Evolutionary conservation across 2,113 vertebrate species (phyloP).

Genomic region (Dipodomys spectabilis): DNA sequence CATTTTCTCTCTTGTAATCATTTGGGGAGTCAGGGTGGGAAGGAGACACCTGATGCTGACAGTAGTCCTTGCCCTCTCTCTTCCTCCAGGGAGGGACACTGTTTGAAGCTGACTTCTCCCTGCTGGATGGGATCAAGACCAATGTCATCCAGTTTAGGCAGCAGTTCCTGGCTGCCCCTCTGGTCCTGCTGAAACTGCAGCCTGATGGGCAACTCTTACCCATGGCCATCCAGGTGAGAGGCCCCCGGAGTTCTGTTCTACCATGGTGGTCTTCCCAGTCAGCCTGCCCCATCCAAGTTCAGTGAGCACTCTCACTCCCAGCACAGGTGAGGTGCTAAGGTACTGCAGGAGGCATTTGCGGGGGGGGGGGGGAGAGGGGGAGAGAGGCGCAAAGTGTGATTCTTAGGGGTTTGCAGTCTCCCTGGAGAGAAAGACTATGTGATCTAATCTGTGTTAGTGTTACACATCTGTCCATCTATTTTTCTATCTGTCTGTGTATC

Average conservation of each 20-base stretch:
- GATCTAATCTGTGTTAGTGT: neutral
- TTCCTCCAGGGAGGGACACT: conserved; percentile 84
- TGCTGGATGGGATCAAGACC: conserved; percentile 80
- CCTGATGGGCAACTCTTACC: conserved; percentile 86
- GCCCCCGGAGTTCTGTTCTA: neutral
- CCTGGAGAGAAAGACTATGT: neutral
- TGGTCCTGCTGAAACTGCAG: conserved; percentile 89
- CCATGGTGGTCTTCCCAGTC: neutral
- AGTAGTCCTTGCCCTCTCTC: neutral
- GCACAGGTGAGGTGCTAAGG: neutral
- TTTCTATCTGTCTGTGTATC: too few relatives aligned
- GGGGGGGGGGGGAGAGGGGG: neutral
- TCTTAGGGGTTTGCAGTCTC: neutral
- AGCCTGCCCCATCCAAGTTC: neutral
- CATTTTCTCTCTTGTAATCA: neutral
- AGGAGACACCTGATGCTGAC: neutral
- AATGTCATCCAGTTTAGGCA: conserved; percentile 79
- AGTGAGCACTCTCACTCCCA: neutral
- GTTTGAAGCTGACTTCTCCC: conserved; percentile 86
- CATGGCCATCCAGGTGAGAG: conserved; percentile 87
- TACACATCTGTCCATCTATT: too few relatives aligned
- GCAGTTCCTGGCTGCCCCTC: conserved; percentile 88
- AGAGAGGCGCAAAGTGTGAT: neutral
- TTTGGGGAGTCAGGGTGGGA: neutral
- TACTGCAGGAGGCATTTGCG: neutral